phyloP scores from a whole-genome alignment of 23 tunicate species.

The Styela clava region DNA sequence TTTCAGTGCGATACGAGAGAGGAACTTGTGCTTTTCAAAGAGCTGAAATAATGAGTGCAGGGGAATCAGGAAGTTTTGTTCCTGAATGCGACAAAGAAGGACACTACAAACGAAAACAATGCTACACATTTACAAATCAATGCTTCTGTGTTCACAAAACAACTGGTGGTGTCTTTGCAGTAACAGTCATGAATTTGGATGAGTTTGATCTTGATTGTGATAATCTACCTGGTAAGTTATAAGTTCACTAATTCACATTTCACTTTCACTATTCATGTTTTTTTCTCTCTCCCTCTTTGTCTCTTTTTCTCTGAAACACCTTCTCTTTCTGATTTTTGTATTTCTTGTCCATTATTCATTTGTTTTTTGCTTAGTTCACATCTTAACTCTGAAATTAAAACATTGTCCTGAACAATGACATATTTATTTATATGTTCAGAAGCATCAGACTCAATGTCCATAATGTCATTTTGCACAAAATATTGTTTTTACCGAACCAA shows the following conservation, averaged over 20 bases:
- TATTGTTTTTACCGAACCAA: too few species aligned
- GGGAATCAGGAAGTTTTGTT: not conserved
- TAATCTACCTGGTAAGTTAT: conserved; percentile 8
- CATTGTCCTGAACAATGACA: too few species aligned
- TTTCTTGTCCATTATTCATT: too few species aligned
- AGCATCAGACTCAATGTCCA: too few species aligned
- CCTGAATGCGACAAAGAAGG: conserved; percentile 9
- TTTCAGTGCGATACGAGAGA: not conserved
- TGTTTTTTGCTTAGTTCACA: too few species aligned
- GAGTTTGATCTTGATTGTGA: not conserved
- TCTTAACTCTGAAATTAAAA: too few species aligned
- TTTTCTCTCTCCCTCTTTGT: not conserved
- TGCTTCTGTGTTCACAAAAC: conserved; percentile 1
- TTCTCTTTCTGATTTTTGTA: too few species aligned
- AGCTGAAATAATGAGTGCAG: not conserved
- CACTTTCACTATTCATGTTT: not conserved
- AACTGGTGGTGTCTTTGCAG: not conserved
- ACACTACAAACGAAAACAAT: not conserved
- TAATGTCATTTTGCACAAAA: too few species aligned
- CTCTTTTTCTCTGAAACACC: not conserved
- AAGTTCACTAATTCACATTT: not conserved
- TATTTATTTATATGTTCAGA: too few species aligned
- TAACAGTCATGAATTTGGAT: not conserved
- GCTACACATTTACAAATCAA: not conserved
- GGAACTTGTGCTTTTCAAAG: not conserved